Evolutionary conservation across 2,113 vertebrate species (phyloP).

Genomic region (Lutjanus erythropterus): DNA sequence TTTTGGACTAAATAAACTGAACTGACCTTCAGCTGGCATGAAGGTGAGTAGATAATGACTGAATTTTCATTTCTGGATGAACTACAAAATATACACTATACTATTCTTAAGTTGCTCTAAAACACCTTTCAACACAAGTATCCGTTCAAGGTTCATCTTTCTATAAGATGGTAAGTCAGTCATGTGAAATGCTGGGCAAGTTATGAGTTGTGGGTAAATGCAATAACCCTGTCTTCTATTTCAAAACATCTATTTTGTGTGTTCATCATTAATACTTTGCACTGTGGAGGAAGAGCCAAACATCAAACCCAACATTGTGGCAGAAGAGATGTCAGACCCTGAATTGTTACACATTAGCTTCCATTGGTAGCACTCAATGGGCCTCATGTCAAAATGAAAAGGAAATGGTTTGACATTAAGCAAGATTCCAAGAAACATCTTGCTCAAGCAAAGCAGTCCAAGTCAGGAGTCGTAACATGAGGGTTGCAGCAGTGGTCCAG

Average conservation of each 20-base stretch:
- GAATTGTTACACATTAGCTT: neutral
- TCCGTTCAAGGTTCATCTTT: neutral
- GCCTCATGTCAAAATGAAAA: neutral
- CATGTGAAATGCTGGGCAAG: neutral
- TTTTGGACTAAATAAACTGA: no score
- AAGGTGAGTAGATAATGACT: no score
- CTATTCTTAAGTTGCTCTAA: no score
- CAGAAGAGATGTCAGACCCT: neutral
- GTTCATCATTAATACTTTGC: neutral
- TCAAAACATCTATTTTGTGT: neutral
- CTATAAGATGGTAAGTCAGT: neutral
- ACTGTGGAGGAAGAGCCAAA: no score
- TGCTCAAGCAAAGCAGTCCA: neutral
- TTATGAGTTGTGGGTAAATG: neutral
- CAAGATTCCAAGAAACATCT: neutral
- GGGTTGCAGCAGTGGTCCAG: neutral
- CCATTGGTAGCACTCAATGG: neutral
- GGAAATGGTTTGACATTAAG: no score
- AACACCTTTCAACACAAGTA: neutral
- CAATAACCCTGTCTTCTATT: neutral
- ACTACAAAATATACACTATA: no score
- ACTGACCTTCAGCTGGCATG: no score
- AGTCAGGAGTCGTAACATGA: neutral
- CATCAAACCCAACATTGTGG: neutral
- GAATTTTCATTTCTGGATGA: no score